Conservation (phyloP, 1,140 invertebrate genomes). For the Pogonognathellus flavescens region DNA sequence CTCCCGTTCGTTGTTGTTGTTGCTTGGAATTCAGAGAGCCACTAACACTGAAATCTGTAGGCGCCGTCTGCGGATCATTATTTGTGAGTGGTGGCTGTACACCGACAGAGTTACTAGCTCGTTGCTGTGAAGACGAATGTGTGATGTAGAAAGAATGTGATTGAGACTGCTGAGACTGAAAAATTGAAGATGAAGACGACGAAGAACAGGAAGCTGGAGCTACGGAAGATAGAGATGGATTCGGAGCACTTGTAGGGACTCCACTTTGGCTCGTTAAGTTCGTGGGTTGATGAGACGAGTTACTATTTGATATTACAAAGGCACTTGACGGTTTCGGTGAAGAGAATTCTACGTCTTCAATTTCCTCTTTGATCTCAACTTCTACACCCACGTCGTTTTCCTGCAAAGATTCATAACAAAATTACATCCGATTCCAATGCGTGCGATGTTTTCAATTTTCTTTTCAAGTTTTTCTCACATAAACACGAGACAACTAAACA, state of each 20-base stretch:
- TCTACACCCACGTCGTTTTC: slow-evolving; percentile 58
- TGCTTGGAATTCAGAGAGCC: slow-evolving; percentile 3
- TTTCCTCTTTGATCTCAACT: slow-evolving; percentile 59
- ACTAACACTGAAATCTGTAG: slow-evolving; percentile 43
- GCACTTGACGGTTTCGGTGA: slow-evolving; percentile 65
- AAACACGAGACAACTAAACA: too few relatives aligned
- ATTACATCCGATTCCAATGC: too few relatives aligned
- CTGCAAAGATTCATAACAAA: slow-evolving; percentile 53
- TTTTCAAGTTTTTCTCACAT: too few relatives aligned
- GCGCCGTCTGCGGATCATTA: slow-evolving; percentile 20
- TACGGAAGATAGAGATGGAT: neutral
- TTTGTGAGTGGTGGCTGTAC: neutral
- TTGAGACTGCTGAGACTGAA: slow-evolving; percentile 46
- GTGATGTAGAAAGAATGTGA: slow-evolving; percentile 63
- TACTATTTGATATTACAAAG: slow-evolving; percentile 64
- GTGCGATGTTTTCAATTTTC: too few relatives aligned
- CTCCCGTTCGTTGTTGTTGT: neutral
- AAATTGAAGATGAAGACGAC: slow-evolving; percentile 28
- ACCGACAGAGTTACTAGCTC: slow-evolving; percentile 30
- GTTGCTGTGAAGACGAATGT: slow-evolving; percentile 46
- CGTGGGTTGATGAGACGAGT: slow-evolving; percentile 19
- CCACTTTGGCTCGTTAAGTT: slow-evolving; percentile 19
- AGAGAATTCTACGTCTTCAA: slow-evolving; percentile 65
- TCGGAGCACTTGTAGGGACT: slow-evolving; percentile 17
- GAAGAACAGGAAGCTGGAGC: slow-evolving; percentile 15